Evolutionary conservation across 2,888 invertebrate genomes (phyloP).

Genomic region (Ennomos quercinarius): DNA sequence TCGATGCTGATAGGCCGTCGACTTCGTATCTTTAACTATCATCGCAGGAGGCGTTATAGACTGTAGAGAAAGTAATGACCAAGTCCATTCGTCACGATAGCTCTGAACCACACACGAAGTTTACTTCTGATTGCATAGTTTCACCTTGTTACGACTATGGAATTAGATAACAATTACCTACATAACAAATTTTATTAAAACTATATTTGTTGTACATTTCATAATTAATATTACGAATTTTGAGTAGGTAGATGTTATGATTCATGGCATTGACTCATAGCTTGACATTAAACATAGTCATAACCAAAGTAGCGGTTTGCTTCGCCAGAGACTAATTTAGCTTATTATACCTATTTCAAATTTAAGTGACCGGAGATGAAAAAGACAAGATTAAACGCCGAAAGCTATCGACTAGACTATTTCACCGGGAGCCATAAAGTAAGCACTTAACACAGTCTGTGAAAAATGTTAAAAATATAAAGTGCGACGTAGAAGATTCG

Average conservation of each 20-base stretch:
- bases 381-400: slow-evolving; percentile 9
- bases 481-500: slow-evolving; percentile 78
- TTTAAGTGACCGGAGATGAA: slow-evolving; percentile 9
- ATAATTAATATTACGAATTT: slow-evolving; percentile 24
- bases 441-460: slow-evolving; percentile 54
- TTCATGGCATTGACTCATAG: slow-evolving; percentile 28
- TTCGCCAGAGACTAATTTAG: slow-evolving; percentile 11
- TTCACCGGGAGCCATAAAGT: slow-evolving; percentile 46
- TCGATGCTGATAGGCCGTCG: slow-evolving; percentile 57
- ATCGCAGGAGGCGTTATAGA: slow-evolving; percentile 70
- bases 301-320: slow-evolving; percentile 4
- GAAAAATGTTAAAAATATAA: slow-evolving; percentile 77
- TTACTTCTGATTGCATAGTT: slow-evolving; percentile 55
- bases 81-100: slow-evolving; percentile 67
- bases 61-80: slow-evolving; percentile 70
- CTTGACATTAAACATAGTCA: slow-evolving; percentile 22
- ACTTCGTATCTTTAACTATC: slow-evolving; percentile 62
- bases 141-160: slow-evolving; percentile 37
- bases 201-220: slow-evolving; percentile 21
- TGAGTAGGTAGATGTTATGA: slow-evolving; percentile 29
- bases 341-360: slow-evolving; percentile 7
- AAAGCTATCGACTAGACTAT: slow-evolving; percentile 28
- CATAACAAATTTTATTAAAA: no score
- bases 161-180: slow-evolving; percentile 32
- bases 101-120: slow-evolving; percentile 70